Conservation (phyloP, 2,113 vertebrate species). For the Sylvietta virens region DNA sequence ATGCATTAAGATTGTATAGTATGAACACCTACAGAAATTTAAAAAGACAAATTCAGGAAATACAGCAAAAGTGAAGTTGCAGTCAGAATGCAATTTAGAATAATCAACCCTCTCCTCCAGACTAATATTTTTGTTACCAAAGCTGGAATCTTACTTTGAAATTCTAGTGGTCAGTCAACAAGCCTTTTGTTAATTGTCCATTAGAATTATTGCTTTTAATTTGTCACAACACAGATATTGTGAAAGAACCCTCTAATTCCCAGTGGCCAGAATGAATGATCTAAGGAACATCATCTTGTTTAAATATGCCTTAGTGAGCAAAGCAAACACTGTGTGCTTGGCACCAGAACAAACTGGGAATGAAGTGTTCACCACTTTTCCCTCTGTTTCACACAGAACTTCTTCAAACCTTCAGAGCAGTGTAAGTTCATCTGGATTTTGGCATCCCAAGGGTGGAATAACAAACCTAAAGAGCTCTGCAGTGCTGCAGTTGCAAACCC, state of each 20-base stretch:
- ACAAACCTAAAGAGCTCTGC: not conserved
- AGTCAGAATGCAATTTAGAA: not conserved
- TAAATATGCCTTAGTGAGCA: not conserved
- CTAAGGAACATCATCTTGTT: not conserved
- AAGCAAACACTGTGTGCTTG: not conserved
- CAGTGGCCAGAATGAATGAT: not conserved
- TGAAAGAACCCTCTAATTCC: not conserved
- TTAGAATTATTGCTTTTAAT: not conserved
- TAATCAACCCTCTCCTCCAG: not conserved
- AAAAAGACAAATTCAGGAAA: not conserved
- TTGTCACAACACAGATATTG: not conserved
- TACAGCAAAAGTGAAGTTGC: not conserved
- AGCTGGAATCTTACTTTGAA: not conserved
- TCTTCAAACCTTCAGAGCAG: not conserved
- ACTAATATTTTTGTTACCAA: not conserved
- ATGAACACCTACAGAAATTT: not conserved
- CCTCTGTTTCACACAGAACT: not conserved
- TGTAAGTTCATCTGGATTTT: not conserved
- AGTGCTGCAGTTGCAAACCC: not conserved
- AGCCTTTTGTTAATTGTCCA: not conserved
- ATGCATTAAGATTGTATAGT: not conserved
- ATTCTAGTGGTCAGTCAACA: not conserved
- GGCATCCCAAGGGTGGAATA: not conserved
- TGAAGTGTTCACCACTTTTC: fast-evolving
- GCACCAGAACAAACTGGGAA: not conserved